Conservation (phyloP, 2,113 vertebrate genomes). For the Heloderma charlesbogerti region DNA sequence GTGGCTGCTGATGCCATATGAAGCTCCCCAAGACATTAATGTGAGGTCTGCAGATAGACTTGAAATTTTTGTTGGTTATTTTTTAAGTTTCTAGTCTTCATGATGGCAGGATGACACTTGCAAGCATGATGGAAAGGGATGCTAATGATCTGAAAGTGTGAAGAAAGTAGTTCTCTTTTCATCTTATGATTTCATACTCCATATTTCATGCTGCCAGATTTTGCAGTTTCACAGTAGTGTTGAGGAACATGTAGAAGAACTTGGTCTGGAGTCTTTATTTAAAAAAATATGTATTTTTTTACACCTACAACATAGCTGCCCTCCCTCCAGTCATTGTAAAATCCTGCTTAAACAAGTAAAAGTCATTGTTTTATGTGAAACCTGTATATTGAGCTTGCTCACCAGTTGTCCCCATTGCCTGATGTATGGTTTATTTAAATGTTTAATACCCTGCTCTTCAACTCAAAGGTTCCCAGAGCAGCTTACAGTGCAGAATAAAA, state of each 20-base stretch:
- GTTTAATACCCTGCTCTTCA: too few species aligned
- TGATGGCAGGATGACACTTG: background rate
- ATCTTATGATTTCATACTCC: too few species aligned
- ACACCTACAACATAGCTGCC: background rate
- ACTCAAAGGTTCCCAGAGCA: too few species aligned
- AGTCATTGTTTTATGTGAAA: background rate
- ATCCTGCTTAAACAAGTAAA: background rate
- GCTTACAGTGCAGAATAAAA: too few species aligned
- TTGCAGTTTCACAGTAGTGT: too few species aligned
- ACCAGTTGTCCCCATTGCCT: too few species aligned
- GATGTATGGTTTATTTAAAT: background rate
- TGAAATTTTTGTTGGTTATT: background rate
- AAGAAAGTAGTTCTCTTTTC: background rate
- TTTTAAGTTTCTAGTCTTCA: background rate
- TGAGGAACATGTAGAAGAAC: too few species aligned
- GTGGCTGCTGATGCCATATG: too few species aligned
- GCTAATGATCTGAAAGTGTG: background rate
- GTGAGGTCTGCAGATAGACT: background rate
- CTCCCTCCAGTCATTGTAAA: background rate
- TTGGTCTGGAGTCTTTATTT: background rate
- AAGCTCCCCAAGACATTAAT: too few species aligned
- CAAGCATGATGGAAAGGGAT: too few species aligned
- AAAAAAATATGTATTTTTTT: too few species aligned
- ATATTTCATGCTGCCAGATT: background rate
- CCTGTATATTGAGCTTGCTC: background rate